Evolutionary conservation across 2,888 invertebrate genomes (phyloP).

Genomic region (Acrocyrtus sp.): DNA sequence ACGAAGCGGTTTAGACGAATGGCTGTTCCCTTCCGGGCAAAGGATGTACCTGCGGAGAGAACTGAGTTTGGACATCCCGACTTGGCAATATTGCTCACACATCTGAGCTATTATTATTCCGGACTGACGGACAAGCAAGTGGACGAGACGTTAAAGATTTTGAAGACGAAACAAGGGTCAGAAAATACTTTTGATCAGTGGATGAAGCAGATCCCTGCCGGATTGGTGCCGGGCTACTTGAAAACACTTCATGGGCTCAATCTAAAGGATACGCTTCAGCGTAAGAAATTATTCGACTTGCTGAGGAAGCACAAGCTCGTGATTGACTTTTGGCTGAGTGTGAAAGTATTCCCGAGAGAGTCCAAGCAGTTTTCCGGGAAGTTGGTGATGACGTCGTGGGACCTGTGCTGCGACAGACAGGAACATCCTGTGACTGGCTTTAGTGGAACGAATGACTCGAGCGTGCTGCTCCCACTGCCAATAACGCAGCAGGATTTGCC

Average conservation of each 20-base stretch:
- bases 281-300: conserved; percentile 17
- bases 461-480: conserved; percentile 32
- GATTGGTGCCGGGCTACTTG: not conserved
- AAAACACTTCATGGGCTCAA: conserved; percentile 31
- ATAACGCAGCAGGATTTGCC: conserved; percentile 39
- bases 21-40: conserved; percentile 50
- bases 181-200: conserved; percentile 5
- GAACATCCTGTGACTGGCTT: conserved; percentile 32
- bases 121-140: conserved; percentile 51
- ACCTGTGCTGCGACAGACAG: conserved; percentile 29
- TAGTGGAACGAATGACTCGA: conserved; percentile 53
- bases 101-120: conserved; percentile 57
- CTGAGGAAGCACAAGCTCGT: conserved; percentile 29
- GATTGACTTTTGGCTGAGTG: conserved; percentile 44
- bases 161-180: conserved; percentile 1
- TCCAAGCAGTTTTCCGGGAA: conserved; percentile 48
- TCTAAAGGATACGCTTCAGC: conserved; percentile 26
- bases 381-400: conserved; percentile 45
- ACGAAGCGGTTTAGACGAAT: not conserved
- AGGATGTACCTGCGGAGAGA: conserved; percentile 54
- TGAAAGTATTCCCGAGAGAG: conserved; percentile 42
- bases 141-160: conserved; percentile 26
- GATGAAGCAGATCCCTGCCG: conserved; percentile 5
- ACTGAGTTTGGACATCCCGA: conserved; percentile 60
- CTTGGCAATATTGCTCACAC: conserved; percentile 55